These are phyloP conservation scores for Neria commutata DNA, from an alignment of 2,888 invertebrate species.

Conservation along the genomic window DNA sequence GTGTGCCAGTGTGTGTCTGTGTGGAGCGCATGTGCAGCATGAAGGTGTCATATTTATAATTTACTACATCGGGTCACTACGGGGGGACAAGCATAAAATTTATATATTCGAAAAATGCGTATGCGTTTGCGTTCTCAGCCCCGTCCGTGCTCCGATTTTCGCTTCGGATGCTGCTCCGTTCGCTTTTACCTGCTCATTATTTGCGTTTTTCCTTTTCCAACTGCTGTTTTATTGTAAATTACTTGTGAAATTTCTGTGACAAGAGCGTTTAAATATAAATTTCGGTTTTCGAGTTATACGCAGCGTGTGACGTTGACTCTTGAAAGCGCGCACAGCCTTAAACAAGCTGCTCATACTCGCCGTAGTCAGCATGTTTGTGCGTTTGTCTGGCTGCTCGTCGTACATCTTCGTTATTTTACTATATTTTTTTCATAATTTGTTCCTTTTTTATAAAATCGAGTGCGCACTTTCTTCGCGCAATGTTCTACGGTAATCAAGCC, in stretches of 20 bases:
- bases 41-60: slow-evolving; percentile 60
- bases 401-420: not conserved
- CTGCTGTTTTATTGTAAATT: slow-evolving; percentile 28
- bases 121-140: slow-evolving; percentile 3
- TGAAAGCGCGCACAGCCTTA: too few relatives aligned
- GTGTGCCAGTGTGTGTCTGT: not conserved
- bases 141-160: not conserved
- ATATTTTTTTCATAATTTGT: not conserved
- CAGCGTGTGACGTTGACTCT: not conserved
- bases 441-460: not conserved
- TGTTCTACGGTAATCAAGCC: slow-evolving; percentile 10
- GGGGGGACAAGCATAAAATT: slow-evolving; percentile 38
- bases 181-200: not conserved
- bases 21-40: not conserved
- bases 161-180: slow-evolving; percentile 6
- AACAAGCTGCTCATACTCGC: not conserved
- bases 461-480: not conserved
- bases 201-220: not conserved
- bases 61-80: slow-evolving; percentile 57
- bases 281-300: not conserved
- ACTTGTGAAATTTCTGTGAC: slow-evolving; percentile 40
- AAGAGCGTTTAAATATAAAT: slow-evolving; percentile 28
- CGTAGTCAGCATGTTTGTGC: not conserved
- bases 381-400: not conserved
- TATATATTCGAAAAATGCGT: slow-evolving; percentile 12